Conservation (phyloP, 2,797 vertebrate genomes). For the Chromis chromis region DNA sequence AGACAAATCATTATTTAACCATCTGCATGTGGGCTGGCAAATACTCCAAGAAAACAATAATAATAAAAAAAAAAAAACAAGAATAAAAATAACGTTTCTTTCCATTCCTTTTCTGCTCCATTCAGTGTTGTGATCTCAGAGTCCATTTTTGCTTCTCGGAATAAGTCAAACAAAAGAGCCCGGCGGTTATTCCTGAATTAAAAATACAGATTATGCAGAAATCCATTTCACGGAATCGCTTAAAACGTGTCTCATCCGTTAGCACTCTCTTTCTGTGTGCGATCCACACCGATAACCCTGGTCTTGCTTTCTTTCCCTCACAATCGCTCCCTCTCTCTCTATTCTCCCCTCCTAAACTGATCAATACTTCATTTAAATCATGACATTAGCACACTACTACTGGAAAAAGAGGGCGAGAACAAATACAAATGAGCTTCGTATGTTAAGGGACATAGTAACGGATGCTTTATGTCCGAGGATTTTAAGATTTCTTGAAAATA, state of each 20-base stretch:
- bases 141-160: conserved; percentile 66
- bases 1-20: conserved; percentile 62
- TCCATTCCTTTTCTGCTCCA: conserved; percentile 63
- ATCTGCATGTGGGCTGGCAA: conserved; percentile 63
- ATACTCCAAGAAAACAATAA: conserved; percentile 74
- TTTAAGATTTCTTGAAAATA: conserved; percentile 61
- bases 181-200: conserved; percentile 73
- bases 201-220: conserved; percentile 78
- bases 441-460: conserved; percentile 46
- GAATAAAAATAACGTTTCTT: conserved; percentile 60
- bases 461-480: conserved; percentile 50
- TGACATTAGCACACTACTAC: conserved; percentile 89
- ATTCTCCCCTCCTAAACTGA: conserved; percentile 92
- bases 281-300: conserved; percentile 89
- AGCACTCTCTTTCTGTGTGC: conserved; percentile 86
- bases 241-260: conserved; percentile 84
- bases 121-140: conserved; percentile 52
- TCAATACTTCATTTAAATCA: conserved; percentile 94
- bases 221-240: conserved; percentile 79
- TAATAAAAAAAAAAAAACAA: conserved; percentile 67
- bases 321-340: conserved; percentile 89
- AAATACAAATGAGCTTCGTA: conserved; percentile 71
- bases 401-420: conserved; percentile 71
- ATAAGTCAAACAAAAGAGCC: conserved; percentile 63
- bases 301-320: conserved; percentile 89